Evolutionary conservation across 2,797 vertebrate genomes (phyloP), one percentile per base, ranked within the genome.

Genomic region (Melanotaenia maccullochi): DNA sequence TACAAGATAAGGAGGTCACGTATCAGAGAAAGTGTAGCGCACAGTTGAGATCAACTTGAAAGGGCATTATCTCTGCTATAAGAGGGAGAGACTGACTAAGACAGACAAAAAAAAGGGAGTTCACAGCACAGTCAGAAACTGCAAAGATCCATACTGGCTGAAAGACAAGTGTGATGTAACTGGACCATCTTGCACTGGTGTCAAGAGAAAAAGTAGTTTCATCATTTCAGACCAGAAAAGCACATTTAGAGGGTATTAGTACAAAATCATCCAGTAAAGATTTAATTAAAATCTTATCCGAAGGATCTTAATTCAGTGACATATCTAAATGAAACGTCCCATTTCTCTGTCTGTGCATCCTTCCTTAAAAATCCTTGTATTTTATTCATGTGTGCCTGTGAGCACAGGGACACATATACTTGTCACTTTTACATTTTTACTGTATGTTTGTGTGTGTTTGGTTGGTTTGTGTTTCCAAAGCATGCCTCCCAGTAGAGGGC

Each of bases 401-500:
- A 36, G 16, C 60, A 9, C 13, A 24, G 52, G 42, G 32, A 64
- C 62, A 36, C 33, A 68, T 42, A 36, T 32, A 30, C 71, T 38
- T 67, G 36, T 63, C 30, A 2, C 59, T 42, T 52, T 78, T 57
- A 58, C 35, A 22, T 71, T 54, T 72, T 61, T 60, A 28, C 60
- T 44, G 54, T 42, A 5, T 81, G 76, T 85, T 61, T 84, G 58
- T 68, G 49, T 90, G 87, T 25, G 76, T 81, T 87, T 58, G 28
- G 66, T 76, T 56, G 65, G 61, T 91, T 85, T 88, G 77, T 73
- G 68, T 84, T 83, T 86, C 67, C 69, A 63, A 22, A 57, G 75
- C 85, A 74, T 87, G 55, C 70, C 85, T 61, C 32, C 88, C 93
- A 91, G 78, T 63, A 92, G 92, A 87, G 90, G 91, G 91, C 92